Conservation (phyloP, 2,797 vertebrate genomes). For the Vultur gryphus region DNA sequence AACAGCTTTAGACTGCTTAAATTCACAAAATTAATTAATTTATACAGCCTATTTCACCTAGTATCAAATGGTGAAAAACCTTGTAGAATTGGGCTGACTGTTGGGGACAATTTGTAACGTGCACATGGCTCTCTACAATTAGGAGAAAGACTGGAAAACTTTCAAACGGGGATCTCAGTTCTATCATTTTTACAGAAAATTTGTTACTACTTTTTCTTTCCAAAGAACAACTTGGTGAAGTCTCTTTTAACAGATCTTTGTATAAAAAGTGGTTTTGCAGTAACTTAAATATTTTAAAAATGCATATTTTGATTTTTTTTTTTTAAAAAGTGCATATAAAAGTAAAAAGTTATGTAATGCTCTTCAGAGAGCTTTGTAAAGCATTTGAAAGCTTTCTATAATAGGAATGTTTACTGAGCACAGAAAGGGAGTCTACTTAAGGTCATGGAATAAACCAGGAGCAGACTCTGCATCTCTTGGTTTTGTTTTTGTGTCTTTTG, state of each 20-base stretch:
- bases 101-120: not conserved
- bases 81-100: not conserved
- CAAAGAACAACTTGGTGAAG: not conserved
- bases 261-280: not conserved
- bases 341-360: not conserved
- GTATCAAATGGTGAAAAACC: not conserved
- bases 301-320: not conserved
- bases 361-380: not conserved
- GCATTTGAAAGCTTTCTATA: not conserved
- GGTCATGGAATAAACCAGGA: not conserved
- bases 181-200: not conserved
- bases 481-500: not conserved
- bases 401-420: not conserved
- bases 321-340: not conserved
- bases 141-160: not conserved
- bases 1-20: not conserved
- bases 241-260: not conserved
- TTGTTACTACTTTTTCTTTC: not conserved
- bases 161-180: not conserved
- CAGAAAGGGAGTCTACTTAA: not conserved
- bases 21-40: not conserved
- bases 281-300: not conserved
- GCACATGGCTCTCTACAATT: accelerated
- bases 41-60: not conserved
- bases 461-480: not conserved